Evolutionary conservation across 2,888 invertebrate species (phyloP), one percentile per base, ranked within the genome.

Genomic region (Agriopis leucophaearia): DNA sequence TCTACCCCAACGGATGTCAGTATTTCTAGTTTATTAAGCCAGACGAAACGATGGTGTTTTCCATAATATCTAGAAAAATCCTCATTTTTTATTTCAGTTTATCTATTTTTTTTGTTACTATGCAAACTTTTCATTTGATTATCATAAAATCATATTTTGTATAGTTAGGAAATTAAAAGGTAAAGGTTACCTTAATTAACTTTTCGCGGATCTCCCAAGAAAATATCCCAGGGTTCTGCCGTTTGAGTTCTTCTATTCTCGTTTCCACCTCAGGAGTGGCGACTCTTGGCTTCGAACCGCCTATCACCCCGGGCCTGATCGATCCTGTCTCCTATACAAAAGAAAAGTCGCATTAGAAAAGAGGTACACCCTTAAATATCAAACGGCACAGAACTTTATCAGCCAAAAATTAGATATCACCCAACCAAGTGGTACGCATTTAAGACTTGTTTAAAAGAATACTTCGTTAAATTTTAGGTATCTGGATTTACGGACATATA

Each of bases 151-250:
- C 16, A 5, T 9, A 48, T 48, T 15, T 9, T 10, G 27, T 27
- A 27, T 48, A 10, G 8, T 16, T 16, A 45, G 10, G 3, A 36
- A 61, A 56, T 44, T 51, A 58, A 59, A 40, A 36, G 38, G 51
- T 51, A 51, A 51, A 51, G 8, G 44, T 64, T 69, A 93, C 98
- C 95, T 98, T 97, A 78, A 98, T 97, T 67, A 98, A 94, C 85
- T 97, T 96, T 84, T 99, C 99, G 55, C 99, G 95, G 80, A 99
- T 98, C 90, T 99, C 99, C 97, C 98, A 98, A 61, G 97, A 97
- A 92, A 98, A 98, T 78, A 99, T 97, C n/a, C 97, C 97, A 0
- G 99, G 99, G 87, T 98, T 98, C 79, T 97, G 97, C 77, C 97
- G 96, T 89, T 98, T 98, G 86, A 98, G 96, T 72, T 97, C 97